A percentile compares a stretch with the other conserved stretches of the same genome.
Evolutionary conservation across 2,888 invertebrate species (phyloP).

Genomic region (Ophraella communa): DNA sequence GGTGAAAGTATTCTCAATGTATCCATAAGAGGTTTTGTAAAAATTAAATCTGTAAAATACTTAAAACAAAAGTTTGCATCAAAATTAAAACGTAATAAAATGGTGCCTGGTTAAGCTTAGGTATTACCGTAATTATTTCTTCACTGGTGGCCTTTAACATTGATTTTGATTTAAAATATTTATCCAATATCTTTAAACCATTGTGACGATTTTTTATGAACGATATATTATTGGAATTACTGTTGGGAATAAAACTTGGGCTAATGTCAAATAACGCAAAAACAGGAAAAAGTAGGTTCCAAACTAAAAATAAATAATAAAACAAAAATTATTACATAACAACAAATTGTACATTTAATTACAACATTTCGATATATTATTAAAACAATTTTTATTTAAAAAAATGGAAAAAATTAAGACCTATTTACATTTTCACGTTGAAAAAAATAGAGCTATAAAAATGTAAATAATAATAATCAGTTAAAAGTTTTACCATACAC

Average conservation of each 20-base stretch:
- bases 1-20: slow-evolving; percentile 1
- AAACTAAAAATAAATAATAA: slow-evolving; percentile 9
- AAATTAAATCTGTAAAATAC: slow-evolving; percentile 21
- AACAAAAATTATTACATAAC: background rate
- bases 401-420: too few species aligned
- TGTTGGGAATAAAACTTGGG: slow-evolving; percentile 18
- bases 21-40: slow-evolving; percentile 8
- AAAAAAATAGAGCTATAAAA: too few species aligned
- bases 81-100: too few species aligned
- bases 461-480: too few species aligned
- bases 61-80: slow-evolving; percentile 21
- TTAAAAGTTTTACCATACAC: too few species aligned
- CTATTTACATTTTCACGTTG: too few species aligned
- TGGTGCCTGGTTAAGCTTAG: too few species aligned
- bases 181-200: slow-evolving; percentile 1
- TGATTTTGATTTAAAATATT: slow-evolving; percentile 17
- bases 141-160: background rate
- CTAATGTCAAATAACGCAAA: slow-evolving; percentile 17
- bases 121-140: slow-evolving; percentile 16
- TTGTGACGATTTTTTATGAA: background rate
- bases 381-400: too few species aligned
- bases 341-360: too few species aligned
- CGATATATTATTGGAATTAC: slow-evolving; percentile 1
- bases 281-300: background rate
- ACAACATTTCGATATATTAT: too few species aligned